These are phyloP conservation scores for Dasyurus viverrinus DNA, from an alignment of 2,113 vertebrate species.

Conservation along the genomic window DNA sequence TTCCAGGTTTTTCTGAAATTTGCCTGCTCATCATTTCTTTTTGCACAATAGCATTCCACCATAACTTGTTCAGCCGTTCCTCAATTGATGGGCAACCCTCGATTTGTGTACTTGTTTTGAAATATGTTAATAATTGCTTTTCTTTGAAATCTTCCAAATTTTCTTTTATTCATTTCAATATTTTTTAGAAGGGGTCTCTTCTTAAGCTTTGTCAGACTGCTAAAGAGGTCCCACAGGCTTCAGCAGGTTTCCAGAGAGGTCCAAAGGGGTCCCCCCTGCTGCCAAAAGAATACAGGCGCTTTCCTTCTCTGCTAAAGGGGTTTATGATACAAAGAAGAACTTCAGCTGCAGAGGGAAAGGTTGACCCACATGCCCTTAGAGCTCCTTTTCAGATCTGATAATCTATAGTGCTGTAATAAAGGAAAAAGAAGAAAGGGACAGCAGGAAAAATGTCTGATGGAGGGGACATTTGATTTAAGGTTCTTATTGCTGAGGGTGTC, in stretches of 20 bases:
- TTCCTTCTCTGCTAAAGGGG: neutral
- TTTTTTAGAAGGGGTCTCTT: neutral
- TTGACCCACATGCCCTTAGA: neutral
- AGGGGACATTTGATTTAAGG: neutral
- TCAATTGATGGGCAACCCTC: too few species aligned
- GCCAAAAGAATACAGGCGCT: neutral
- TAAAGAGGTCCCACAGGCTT: neutral
- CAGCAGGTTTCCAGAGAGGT: too few species aligned
- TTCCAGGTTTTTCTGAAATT: too few species aligned
- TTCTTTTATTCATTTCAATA: neutral
- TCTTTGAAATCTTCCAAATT: neutral
- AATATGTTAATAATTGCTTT: neutral
- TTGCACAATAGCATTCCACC: too few species aligned
- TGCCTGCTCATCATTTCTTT: too few species aligned
- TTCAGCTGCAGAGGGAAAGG: neutral
- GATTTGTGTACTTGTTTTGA: neutral
- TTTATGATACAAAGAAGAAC: neutral
- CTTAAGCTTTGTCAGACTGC: neutral
- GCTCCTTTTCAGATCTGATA: neutral
- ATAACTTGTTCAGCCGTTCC: too few species aligned
- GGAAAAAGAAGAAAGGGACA: neutral
- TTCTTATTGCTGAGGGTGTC: neutral
- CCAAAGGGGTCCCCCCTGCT: neutral
- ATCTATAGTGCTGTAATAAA: neutral
- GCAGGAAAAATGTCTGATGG: neutral